Percentiles rank a stretch among this genome's conserved stretches.
Conservation (phyloP, 2,888 invertebrate species). For the Stegana nigrithorax region DNA sequence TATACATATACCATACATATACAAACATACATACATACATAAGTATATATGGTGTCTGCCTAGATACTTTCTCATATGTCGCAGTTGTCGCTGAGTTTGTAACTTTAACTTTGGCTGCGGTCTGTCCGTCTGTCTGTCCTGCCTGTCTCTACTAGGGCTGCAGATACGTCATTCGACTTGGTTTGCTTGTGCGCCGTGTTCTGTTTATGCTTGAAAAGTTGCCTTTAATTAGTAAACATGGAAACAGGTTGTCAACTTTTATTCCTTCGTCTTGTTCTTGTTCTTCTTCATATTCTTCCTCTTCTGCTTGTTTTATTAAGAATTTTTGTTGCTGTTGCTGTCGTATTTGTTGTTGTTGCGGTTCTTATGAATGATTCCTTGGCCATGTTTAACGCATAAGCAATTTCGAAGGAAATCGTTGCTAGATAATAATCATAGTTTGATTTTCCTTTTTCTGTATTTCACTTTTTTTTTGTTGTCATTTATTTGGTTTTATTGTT, state of each 20-base stretch:
- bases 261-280: background rate
- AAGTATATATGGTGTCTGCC: too few relatives aligned
- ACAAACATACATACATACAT: background rate
- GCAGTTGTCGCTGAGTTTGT: background rate
- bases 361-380: background rate
- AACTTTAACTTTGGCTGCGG: background rate
- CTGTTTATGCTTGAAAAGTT: slow-evolving; percentile 18
- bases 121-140: background rate
- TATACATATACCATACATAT: background rate
- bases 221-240: slow-evolving; percentile 24
- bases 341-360: background rate
- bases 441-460: background rate
- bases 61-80: too few relatives aligned
- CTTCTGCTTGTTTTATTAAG: too few relatives aligned
- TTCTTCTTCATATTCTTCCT: background rate
- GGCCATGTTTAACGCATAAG: slow-evolving; percentile 12
- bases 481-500: too few relatives aligned
- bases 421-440: slow-evolving; percentile 8
- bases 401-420: slow-evolving; percentile 13
- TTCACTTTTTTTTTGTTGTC: too few relatives aligned
- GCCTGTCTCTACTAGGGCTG: background rate
- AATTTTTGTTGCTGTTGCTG: background rate
- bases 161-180: too few relatives aligned
- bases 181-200: background rate
- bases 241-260: slow-evolving; percentile 22